Evolutionary conservation across 2,797 vertebrate species (phyloP), one percentile per base, ranked within the genome.

Genomic region (Betta splendens): DNA sequence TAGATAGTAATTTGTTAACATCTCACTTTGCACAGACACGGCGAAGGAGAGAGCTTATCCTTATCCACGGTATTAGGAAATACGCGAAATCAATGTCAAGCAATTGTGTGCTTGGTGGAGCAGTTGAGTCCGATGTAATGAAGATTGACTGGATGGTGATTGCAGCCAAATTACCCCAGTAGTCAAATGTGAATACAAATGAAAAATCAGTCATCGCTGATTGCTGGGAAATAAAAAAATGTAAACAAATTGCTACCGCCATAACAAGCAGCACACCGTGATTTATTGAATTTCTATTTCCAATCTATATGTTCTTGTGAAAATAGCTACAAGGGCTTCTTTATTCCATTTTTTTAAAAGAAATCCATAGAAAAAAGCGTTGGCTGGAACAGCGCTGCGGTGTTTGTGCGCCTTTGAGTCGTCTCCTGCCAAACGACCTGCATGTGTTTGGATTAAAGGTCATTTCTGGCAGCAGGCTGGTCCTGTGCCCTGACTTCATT

Each of bases 61-160:
- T 36, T 31, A 56, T 56, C 57, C 15, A 18, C 45, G 69, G 44
- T 55, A 35, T 58, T 63, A 81, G 51, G 73, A 81, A 88, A 85
- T 74, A 80, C 66, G 75, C 50, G 44, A 70, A 87, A 88, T 85
- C 84, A 87, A 86, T 87, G 80, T 72, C 62, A 77, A 64, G 68
- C 79, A 85, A 84, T 84, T 80, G 81, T 75, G 71, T 85, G 82
- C 79, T 74, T 70, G 69, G 72, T 69, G 69, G 70, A 82, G 79
- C 79, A 65, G 60, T 73, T 74, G 59, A 85, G 64, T 72, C 58
- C 23, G 11, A n/a, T 46, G 67, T 83, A 86, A 89, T 87, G 71
- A 85, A 86, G 86, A 89, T 64, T 80, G 86, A 89, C 76, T 81
- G 69, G 54, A 63, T 40, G 47, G 64, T 58, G 81, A 82, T 81